A percentile compares a stretch with the other conserved stretches of the same genome.
These are phyloP conservation scores for Florisuga fusca DNA, from an alignment of 2,797 vertebrate genomes.

Conservation along the genomic window DNA sequence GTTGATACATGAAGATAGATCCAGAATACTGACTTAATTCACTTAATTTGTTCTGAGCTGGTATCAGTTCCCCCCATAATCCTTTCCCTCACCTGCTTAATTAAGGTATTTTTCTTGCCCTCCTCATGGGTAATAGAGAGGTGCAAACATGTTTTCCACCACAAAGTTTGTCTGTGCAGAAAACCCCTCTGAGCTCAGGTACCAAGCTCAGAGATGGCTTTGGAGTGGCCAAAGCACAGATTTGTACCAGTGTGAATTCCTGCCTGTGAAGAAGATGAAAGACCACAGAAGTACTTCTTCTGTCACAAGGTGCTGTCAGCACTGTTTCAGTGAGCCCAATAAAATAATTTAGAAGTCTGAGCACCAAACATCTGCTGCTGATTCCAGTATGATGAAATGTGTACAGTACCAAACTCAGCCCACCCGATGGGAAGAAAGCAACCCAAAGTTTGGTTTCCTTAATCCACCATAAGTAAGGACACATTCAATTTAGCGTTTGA, in stretches of 20 bases:
- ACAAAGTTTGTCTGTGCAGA: not conserved
- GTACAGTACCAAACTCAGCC: fast-evolving
- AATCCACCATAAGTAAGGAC: not conserved
- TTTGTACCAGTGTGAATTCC: not conserved
- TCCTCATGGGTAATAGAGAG: not conserved
- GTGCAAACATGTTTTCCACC: not conserved
- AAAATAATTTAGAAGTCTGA: not conserved
- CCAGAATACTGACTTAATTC: not conserved
- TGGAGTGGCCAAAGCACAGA: not conserved
- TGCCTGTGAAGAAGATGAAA: not conserved
- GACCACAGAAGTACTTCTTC: not conserved
- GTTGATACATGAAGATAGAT: not conserved
- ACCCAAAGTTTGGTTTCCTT: not conserved
- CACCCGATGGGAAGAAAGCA: not conserved
- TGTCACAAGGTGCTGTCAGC: not conserved
- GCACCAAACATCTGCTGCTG: not conserved
- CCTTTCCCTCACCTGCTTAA: not conserved
- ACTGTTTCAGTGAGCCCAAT: not conserved
- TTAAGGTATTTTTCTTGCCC: not conserved
- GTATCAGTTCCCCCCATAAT: not conserved
- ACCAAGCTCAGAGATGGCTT: not conserved
- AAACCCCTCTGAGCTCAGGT: not conserved
- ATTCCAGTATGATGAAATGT: not conserved
- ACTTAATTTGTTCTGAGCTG: not conserved
- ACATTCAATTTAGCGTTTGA: not conserved